Conservation (phyloP, 1,140 invertebrate species). For the Tetragnatha versicolor region DNA sequence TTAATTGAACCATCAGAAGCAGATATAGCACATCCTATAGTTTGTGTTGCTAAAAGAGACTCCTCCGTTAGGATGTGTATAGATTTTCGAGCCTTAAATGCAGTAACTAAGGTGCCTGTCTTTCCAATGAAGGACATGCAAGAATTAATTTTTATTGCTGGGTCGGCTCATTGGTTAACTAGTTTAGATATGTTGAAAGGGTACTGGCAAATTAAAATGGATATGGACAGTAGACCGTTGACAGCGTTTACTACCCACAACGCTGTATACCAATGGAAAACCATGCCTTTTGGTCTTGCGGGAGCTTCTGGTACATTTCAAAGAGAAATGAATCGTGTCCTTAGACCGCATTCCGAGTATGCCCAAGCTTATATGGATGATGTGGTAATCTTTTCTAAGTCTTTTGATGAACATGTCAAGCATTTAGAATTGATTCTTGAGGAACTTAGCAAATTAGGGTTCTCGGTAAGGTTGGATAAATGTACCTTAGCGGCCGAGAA, state of each 20-base stretch:
- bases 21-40: constrained; percentile 59
- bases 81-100: constrained; percentile 18
- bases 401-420: constrained; percentile 52
- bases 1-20: background rate
- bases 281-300: constrained; percentile 65
- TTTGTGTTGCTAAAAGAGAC: constrained; percentile 60
- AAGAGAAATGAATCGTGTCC: constrained; percentile 62
- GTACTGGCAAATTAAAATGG: constrained; percentile 65
- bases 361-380: constrained; percentile 61
- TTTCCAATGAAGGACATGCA: constrained; percentile 26
- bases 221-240: constrained; percentile 57
- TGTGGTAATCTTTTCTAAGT: constrained; percentile 50
- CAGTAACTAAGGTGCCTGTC: background rate
- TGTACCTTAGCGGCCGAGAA: constrained; percentile 14
- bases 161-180: background rate
- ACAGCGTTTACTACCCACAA: constrained; percentile 64
- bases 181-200: constrained; percentile 66
- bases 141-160: constrained; percentile 2
- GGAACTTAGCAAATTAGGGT: background rate
- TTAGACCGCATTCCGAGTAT: constrained; percentile 47
- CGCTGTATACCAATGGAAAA: constrained; percentile 61
- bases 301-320: constrained; percentile 64
- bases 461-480: constrained; percentile 48
- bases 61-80: background rate
- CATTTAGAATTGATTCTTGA: constrained; percentile 27